These are phyloP conservation scores for Bombylius discolor DNA, from an alignment of 2,888 invertebrate species.

Conservation along the genomic window DNA sequence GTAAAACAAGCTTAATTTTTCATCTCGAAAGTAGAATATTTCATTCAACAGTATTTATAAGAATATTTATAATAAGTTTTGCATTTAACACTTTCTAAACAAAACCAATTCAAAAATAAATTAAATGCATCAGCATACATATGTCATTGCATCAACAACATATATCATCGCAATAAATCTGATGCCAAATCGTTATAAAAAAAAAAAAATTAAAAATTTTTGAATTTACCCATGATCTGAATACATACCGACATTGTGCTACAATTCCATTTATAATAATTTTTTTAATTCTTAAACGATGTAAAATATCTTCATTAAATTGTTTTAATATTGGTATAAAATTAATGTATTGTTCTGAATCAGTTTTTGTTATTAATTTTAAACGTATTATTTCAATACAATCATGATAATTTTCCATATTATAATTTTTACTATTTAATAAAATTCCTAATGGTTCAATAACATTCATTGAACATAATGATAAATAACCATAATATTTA, in stretches of 20 bases:
- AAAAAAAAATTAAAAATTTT: no score
- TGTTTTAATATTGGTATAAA: slow-evolving; percentile 12
- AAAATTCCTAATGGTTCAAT: slow-evolving; percentile 17
- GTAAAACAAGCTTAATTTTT: no score
- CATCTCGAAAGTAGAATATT: no score
- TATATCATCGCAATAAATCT: no score
- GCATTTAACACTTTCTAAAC: no score
- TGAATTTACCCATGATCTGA: not conserved
- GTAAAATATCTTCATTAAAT: slow-evolving; percentile 18
- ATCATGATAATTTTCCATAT: slow-evolving; percentile 18
- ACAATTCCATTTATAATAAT: slow-evolving; percentile 14
- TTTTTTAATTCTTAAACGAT: slow-evolving; percentile 24
- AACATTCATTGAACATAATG: slow-evolving; percentile 17
- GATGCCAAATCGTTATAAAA: no score
- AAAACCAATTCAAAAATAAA: no score
- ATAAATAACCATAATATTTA: slow-evolving; percentile 13
- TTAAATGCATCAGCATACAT: no score
- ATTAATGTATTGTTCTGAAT: slow-evolving; percentile 13
- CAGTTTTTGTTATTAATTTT: slow-evolving; percentile 18
- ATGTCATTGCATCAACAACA: no score
- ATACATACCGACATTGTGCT: slow-evolving; percentile 16
- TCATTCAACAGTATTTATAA: no score
- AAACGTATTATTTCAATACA: slow-evolving; percentile 23
- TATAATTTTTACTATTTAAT: slow-evolving; percentile 5
- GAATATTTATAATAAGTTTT: no score